Percentiles rank a stretch among this genome's conserved stretches.
Evolutionary conservation across 2,113 vertebrate genomes (phyloP).

Genomic region (Zeus faber): DNA sequence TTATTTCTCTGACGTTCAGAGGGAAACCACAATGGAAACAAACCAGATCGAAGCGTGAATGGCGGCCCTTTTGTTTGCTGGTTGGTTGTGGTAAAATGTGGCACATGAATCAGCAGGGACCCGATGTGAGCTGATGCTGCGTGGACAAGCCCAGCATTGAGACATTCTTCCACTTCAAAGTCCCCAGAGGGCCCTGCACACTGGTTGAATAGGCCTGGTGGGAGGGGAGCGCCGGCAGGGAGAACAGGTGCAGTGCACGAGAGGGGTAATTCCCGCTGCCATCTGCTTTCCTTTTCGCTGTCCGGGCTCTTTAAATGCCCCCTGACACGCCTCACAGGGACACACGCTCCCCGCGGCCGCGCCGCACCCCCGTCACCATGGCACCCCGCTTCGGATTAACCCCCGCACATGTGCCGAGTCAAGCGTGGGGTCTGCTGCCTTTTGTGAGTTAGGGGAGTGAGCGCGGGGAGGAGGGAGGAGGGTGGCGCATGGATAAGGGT

Average conservation of each 20-base stretch:
- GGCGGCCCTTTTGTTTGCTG: constrained; percentile 25
- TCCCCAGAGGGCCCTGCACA: constrained; percentile 60
- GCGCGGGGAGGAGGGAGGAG: constrained; percentile 29
- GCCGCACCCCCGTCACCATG: constrained; percentile 67
- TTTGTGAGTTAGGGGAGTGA: constrained; percentile 55
- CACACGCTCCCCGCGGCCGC: constrained; percentile 50
- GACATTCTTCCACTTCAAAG: constrained; percentile 76
- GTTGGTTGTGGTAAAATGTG: constrained; percentile 30
- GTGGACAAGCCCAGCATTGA: constrained; percentile 52
- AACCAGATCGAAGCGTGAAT: constrained; percentile 33
- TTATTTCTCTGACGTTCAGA: constrained; percentile 31
- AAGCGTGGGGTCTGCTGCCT: constrained; percentile 60
- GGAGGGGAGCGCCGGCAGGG: constrained; percentile 30
- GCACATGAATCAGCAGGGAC: constrained; percentile 43
- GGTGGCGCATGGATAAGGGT: constrained; percentile 50
- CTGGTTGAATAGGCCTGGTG: constrained; percentile 65
- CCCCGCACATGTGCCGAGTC: constrained; percentile 74
- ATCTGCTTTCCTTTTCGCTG: constrained; percentile 74
- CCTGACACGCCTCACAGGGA: constrained; percentile 61
- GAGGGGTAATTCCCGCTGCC: constrained; percentile 64
- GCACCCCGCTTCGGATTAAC: constrained; percentile 66
- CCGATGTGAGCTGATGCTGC: constrained; percentile 50
- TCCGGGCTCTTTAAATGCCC: constrained; percentile 65
- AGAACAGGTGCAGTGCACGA: constrained; percentile 75
- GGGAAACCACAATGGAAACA: constrained; percentile 12